A percentile compares a stretch with the other conserved stretches of the same genome.
Conservation (phyloP, 2,888 invertebrate genomes). For the Leptarthrus brevirostris region DNA sequence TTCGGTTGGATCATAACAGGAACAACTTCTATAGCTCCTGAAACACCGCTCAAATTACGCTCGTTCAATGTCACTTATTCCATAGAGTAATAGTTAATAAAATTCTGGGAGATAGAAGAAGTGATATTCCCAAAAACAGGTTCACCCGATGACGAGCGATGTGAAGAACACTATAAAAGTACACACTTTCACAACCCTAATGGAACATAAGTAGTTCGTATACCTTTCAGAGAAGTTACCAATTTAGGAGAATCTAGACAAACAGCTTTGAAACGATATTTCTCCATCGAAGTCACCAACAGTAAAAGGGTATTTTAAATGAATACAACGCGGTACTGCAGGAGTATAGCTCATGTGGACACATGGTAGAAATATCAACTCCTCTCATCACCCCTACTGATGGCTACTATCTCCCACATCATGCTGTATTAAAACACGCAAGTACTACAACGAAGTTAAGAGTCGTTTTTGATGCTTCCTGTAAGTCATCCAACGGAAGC, state of each 20-base stretch:
- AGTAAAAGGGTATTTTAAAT: background rate
- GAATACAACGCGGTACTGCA: background rate
- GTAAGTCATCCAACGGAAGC: background rate
- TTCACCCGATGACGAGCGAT: background rate
- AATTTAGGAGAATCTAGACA: background rate
- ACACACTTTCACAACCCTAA: background rate
- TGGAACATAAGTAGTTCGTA: background rate
- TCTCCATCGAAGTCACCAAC: background rate
- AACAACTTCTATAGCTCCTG: background rate
- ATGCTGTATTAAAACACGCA: constrained; percentile 19
- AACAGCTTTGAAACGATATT: constrained; percentile 7
- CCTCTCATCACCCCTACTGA: background rate
- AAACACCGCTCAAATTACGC: background rate
- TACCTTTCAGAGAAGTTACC: background rate
- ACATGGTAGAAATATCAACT: background rate
- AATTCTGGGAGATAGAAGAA: background rate
- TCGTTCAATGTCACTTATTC: background rate
- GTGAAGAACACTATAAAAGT: background rate
- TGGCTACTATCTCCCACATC: constrained; percentile 31
- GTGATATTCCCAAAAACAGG: background rate
- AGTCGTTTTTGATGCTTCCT: constrained; percentile 44
- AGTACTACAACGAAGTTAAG: constrained; percentile 32
- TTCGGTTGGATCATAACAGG: constrained; percentile 8
- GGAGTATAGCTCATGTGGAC: background rate
- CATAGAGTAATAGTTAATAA: background rate